phyloP scores from a whole-genome alignment of 2,113 vertebrate genomes.

The Notechis scutatus region DNA sequence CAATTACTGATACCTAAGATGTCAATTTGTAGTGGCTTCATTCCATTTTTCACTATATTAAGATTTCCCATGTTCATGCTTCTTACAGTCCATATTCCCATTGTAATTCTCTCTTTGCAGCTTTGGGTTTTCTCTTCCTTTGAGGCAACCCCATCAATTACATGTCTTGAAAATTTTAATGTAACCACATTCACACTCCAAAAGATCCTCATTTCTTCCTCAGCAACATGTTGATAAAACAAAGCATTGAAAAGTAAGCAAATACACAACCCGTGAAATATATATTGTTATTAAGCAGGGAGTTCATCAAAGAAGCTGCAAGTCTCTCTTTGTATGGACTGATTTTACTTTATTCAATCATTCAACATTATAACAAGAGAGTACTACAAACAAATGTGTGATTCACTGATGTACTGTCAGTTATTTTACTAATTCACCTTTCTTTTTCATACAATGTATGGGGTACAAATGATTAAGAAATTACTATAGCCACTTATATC shows the following conservation, averaged over 20 bases:
- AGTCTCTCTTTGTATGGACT: constrained; percentile 24
- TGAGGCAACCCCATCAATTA: background rate
- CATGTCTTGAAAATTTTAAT: background rate
- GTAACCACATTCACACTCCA: background rate
- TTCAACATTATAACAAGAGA: constrained; percentile 48
- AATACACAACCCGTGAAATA: background rate
- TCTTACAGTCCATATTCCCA: background rate
- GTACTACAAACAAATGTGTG: constrained; percentile 50
- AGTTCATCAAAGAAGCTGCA: constrained; percentile 21
- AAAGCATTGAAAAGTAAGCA: constrained; percentile 4
- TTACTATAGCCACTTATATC: constrained; percentile 37
- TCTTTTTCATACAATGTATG: constrained; percentile 47
- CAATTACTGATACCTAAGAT: background rate
- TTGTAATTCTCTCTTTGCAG: background rate
- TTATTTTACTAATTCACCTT: constrained; percentile 39
- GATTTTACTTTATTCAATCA: constrained; percentile 31
- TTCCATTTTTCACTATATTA: background rate
- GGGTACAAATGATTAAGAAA: constrained; percentile 52
- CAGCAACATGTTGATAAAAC: background rate
- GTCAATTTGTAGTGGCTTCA: background rate
- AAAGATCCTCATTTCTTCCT: background rate
- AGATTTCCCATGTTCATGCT: background rate
- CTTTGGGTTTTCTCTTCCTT: background rate
- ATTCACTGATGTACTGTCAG: constrained; percentile 39
- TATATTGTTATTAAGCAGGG: constrained; percentile 21